phyloP scores from a whole-genome alignment of 2,113 vertebrate genomes.

The Danio rerio region GRCz12tu NC_133183.1:42506001-42506500 shows the following conservation, averaged over 20 bases:
- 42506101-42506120: conserved; percentile 14
- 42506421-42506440: conserved; percentile 74
- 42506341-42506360: conserved; percentile 51
- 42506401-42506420: conserved; percentile 72
- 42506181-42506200: background rate
- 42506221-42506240: background rate
- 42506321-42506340: background rate
- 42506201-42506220: no score
- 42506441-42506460: conserved; percentile 63
- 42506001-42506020: conserved; percentile 1
- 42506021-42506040: conserved; percentile 14
- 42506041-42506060: conserved; percentile 6
- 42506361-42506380: conserved; percentile 44
- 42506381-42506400: conserved; percentile 60
- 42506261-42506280: background rate
- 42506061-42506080: conserved; percentile 27
- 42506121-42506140: conserved; percentile 4
- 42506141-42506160: conserved; percentile 11
- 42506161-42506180: conserved; percentile 3
- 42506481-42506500: conserved; percentile 71
- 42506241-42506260: background rate
- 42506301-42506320: background rate
- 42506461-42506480: conserved; percentile 70
- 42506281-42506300: conserved; percentile 18
- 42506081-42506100: conserved; percentile 1